Evolutionary conservation across 2,888 invertebrate species (phyloP), one percentile per base, ranked within the genome.

Genomic region (Idaea dimidiata): DNA sequence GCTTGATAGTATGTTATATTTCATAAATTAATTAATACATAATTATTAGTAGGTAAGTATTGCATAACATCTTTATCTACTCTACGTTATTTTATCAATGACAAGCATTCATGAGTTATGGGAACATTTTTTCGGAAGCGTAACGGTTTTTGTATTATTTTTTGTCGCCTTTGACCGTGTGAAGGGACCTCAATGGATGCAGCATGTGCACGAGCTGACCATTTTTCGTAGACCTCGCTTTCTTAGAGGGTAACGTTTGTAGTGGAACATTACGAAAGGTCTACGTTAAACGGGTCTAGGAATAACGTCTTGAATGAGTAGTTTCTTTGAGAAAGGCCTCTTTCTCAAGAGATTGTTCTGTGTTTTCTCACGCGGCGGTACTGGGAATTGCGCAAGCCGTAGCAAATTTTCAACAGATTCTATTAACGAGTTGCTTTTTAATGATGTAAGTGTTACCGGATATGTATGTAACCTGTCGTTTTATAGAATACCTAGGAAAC

Each of bases 91-190:
- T 81, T 89, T 83, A 80, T 91, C 89, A 91, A 91, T 91, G 91
- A 87, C 86, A 84, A 78, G 81, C 79, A 88, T 89, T 87, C 88
- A 89, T 83, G 85, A 87, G 81, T 83, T 87, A 89, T 89, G 91
- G 83, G 88, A 88, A 87, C 77, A 79, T 83, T 89, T 91, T 89
- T 89, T 88, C 82, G 83, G 85, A 86, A 85, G 83, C 88, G 80
- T 91, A 91, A 91, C 91, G 91, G 91, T 91, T 91, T 91, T 91
- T 91, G 87, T 92, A 86, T 87, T 87, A 87, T 89, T 92, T 92
- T 92, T 91, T 91, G 89, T 88, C 84, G 82, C 82, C 79, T 87
- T 81, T 85, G 88, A 88, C 88, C 91, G 91, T 89, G 90, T 88
- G 89, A 91, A 88, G 87, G 86, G 86, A 83, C 80, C 84, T 92